Conservation (phyloP, 2,797 vertebrate genomes). For the Chlorospingus semifuscus region DNA sequence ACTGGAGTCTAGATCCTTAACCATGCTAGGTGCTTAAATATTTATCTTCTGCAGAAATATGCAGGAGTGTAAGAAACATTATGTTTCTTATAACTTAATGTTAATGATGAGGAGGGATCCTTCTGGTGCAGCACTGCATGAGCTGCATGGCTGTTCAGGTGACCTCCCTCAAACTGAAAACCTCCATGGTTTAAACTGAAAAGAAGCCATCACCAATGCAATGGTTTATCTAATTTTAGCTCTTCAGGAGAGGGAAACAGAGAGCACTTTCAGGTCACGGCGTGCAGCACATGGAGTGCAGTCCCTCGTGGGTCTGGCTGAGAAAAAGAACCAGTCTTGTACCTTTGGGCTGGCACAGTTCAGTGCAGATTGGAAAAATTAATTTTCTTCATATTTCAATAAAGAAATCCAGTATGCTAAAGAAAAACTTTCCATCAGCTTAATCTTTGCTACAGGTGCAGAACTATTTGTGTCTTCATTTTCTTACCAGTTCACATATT, state of each 20-base stretch:
- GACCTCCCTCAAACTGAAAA: neutral
- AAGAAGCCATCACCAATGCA: neutral
- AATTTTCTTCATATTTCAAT: neutral
- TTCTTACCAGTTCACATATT: neutral
- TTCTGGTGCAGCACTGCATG: neutral
- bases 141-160: neutral
- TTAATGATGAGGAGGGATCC: neutral
- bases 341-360: neutral
- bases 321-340: neutral
- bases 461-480: neutral
- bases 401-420: neutral
- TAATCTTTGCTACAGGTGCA: neutral
- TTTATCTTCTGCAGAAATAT: neutral
- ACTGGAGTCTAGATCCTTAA: neutral
- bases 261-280: neutral
- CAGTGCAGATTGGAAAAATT: neutral
- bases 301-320: neutral
- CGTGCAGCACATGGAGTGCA: rapidly evolving
- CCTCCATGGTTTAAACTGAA: neutral
- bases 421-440: neutral
- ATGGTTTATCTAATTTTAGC: neutral
- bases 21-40: neutral
- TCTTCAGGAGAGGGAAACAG: neutral
- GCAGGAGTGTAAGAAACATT: neutral
- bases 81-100: neutral